Evolutionary conservation across 2,888 invertebrate genomes (phyloP).

Genomic region (Macaria liturata): DNA sequence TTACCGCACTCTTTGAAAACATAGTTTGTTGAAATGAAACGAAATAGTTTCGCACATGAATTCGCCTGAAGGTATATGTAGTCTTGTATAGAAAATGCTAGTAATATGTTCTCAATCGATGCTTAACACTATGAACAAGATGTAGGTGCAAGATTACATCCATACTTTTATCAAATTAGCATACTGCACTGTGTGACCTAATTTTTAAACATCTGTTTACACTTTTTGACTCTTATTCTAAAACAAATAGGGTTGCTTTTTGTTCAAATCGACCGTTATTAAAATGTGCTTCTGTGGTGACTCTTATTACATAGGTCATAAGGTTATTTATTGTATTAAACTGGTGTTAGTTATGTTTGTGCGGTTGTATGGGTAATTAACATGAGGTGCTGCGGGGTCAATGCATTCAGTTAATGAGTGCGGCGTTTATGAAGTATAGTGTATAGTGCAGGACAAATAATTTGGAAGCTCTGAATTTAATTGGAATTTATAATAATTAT

Average conservation of each 20-base stretch:
- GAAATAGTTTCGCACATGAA: too few relatives aligned
- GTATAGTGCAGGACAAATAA: neutral
- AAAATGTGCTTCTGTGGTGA: neutral
- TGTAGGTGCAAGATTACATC: conserved; percentile 23
- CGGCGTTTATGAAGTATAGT: conserved; percentile 18
- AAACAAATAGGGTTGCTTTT: too few relatives aligned
- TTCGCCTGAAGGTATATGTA: too few relatives aligned
- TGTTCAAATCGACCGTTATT: too few relatives aligned
- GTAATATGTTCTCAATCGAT: neutral
- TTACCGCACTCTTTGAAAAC: too few relatives aligned
- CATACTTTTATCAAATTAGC: conserved; percentile 61
- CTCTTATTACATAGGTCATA: conserved; percentile 25
- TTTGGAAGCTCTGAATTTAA: too few relatives aligned
- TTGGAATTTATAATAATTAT: too few relatives aligned
- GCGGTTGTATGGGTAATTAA: conserved; percentile 28
- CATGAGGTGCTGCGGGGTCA: conserved; percentile 31
- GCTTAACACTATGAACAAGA: neutral
- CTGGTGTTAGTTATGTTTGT: conserved; percentile 12
- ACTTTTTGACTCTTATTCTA: too few relatives aligned
- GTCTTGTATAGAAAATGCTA: too few relatives aligned
- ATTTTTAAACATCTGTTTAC: conserved; percentile 33
- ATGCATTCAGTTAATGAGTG: conserved; percentile 30
- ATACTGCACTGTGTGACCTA: conserved; percentile 56
- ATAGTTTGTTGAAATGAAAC: too few relatives aligned
- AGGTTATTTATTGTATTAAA: conserved; percentile 24